Evolutionary conservation across 2,797 vertebrate genomes (phyloP).

Genomic region (Scolopax rusticola): DNA sequence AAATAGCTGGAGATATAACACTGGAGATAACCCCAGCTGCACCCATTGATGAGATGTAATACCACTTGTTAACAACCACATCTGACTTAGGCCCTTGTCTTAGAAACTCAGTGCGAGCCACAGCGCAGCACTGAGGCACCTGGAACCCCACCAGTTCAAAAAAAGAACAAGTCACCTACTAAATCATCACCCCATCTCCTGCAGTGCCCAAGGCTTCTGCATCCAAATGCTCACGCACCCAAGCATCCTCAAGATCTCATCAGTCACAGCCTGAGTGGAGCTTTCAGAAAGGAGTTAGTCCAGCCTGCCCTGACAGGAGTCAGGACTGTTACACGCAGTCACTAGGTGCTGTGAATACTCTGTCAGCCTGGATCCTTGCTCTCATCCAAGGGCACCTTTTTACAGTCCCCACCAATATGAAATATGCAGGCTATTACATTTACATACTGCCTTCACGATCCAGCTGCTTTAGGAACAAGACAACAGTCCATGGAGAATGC

Average conservation of each 20-base stretch:
- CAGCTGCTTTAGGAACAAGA: constrained; percentile 13
- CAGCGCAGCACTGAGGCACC: background rate
- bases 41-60: background rate
- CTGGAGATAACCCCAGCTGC: background rate
- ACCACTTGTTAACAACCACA: background rate
- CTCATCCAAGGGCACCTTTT: background rate
- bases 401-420: background rate
- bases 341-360: background rate
- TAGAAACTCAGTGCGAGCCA: background rate
- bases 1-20: background rate
- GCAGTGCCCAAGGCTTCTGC: background rate
- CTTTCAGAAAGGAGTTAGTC: background rate
- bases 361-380: background rate
- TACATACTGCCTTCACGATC: background rate
- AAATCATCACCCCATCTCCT: background rate
- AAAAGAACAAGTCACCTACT: background rate
- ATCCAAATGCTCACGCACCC: background rate
- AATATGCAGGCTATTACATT: background rate
- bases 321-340: background rate
- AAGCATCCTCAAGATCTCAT: background rate
- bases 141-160: fast-evolving
- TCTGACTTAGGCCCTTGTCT: background rate
- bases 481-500: background rate
- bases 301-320: background rate
- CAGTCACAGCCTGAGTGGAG: background rate